A percentile compares a stretch with the other conserved stretches of the same genome.
Conservation (phyloP, 1,140 invertebrate species). For the Bilobella aurantiaca region DNA sequence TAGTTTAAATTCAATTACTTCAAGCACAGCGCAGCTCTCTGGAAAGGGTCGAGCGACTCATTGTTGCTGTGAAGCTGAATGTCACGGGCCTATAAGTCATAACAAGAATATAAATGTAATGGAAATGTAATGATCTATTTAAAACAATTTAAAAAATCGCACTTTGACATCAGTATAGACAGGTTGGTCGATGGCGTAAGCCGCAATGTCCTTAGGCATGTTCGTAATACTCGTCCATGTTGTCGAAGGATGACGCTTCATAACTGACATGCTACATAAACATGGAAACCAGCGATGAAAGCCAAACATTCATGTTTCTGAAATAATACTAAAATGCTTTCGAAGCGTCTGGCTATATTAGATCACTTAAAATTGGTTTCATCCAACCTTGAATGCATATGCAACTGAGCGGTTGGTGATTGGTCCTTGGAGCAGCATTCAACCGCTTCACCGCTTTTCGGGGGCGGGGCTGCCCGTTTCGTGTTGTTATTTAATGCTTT, state of each 20-base stretch:
- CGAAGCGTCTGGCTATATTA: too few relatives aligned
- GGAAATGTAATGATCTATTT: neutral
- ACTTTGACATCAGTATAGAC: constrained; percentile 17
- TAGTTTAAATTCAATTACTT: neutral
- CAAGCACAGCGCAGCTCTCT: constrained; percentile 18
- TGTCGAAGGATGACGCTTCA: constrained; percentile 4
- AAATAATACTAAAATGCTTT: too few relatives aligned
- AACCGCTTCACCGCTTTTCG: neutral
- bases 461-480: neutral
- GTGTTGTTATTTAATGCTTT: too few relatives aligned
- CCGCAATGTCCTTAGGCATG: constrained; percentile 22
- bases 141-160: neutral
- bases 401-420: neutral
- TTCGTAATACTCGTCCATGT: constrained; percentile 19
- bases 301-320: too few relatives aligned
- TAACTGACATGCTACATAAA: neutral
- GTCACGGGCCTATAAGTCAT: constrained; percentile 8
- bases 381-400: neutral
- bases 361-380: too few relatives aligned
- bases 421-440: neutral
- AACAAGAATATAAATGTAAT: neutral
- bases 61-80: constrained; percentile 19
- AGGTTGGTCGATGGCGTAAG: constrained; percentile 17
- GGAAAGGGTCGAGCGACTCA: constrained; percentile 22
- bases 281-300: too few relatives aligned